Percentiles rank a stretch among this genome's conserved stretches.
These are phyloP conservation scores for Hydrolagus colliei DNA, from an alignment of 2,797 vertebrate species.

Conservation along the genomic window DNA sequence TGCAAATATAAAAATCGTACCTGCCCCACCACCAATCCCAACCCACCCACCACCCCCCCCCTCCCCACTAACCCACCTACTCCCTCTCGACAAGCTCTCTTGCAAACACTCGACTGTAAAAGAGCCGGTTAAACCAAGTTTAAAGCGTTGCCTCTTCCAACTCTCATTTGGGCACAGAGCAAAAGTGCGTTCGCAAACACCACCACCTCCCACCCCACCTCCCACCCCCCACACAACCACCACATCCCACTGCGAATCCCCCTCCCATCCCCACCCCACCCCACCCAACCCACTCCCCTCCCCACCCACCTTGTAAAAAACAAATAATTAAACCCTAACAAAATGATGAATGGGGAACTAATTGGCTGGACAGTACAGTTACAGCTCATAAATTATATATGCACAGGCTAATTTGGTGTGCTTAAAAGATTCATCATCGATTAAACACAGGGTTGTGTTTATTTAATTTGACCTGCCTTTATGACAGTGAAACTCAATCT, in stretches of 20 bases:
- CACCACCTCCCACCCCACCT: not conserved
- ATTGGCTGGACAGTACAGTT: constrained; percentile 15
- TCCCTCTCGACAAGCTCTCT: constrained; percentile 42
- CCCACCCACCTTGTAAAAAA: not conserved
- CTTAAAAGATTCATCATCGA: constrained; percentile 31
- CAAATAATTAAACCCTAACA: not conserved
- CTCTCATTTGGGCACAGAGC: not conserved
- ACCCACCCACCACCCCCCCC: too few relatives aligned
- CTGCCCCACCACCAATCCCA: constrained; percentile 35
- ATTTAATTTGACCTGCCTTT: constrained; percentile 26
- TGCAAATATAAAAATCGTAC: constrained; percentile 49
- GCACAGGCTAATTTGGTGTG: constrained; percentile 23
- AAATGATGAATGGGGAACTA: constrained; percentile 1
- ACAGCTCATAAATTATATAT: constrained; percentile 5
- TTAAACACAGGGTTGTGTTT: constrained; percentile 19
- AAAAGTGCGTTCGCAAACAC: not conserved
- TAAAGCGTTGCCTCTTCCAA: constrained; percentile 10
- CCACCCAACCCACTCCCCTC: too few relatives aligned
- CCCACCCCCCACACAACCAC: not conserved
- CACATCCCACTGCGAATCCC: too few relatives aligned
- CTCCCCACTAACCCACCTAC: too few relatives aligned
- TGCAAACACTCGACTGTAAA: constrained; percentile 42
- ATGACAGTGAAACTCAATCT: constrained; percentile 27
- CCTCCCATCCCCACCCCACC: too few relatives aligned
- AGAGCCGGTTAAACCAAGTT: constrained; percentile 34